These are phyloP conservation scores for Conomelus anceps DNA, from an alignment of 2,888 invertebrate species.

Conservation along the genomic window DNA sequence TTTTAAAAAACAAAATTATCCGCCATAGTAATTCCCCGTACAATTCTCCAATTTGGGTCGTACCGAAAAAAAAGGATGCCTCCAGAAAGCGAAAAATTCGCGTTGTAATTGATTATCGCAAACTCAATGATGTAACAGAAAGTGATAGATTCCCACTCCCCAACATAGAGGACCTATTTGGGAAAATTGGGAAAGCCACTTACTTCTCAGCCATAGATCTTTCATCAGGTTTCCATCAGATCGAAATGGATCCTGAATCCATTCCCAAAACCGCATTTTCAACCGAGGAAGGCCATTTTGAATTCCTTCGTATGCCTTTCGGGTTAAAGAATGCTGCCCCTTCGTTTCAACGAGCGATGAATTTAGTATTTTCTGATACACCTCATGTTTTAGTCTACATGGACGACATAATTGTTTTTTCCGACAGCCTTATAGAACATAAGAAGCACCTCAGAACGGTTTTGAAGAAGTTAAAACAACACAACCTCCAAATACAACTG, in stretches of 20 bases:
- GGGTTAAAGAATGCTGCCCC: conserved; percentile 19
- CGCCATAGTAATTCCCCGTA: conserved; percentile 13
- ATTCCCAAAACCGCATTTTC: conserved; percentile 18
- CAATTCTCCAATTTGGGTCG: conserved; percentile 22
- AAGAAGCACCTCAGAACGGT: background rate
- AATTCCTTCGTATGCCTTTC: conserved; percentile 20
- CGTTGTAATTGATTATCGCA: conserved; percentile 19
- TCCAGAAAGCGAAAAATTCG: conserved; percentile 13
- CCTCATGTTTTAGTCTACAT: conserved; percentile 5
- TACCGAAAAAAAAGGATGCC: no score
- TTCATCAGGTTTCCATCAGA: conserved; percentile 33
- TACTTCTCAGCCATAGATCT: conserved; percentile 34
- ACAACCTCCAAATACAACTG: conserved; percentile 9
- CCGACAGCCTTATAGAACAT: conserved; percentile 6
- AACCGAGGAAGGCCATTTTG: conserved; percentile 15
- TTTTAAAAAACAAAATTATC: conserved; percentile 21
- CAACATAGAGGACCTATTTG: conserved; percentile 28
- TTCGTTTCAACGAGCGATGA: conserved; percentile 20
- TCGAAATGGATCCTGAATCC: conserved; percentile 23
- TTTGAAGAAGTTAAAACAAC: conserved; percentile 1
- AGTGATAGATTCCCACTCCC: conserved; percentile 16
- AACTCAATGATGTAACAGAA: conserved; percentile 12
- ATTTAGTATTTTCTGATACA: conserved; percentile 5
- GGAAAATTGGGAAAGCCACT: conserved; percentile 28
- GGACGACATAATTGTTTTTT: conserved; percentile 18